Base-by-base conservation (phyloP, 2,888 invertebrate genomes). In the Papilio gigon region DNA sequence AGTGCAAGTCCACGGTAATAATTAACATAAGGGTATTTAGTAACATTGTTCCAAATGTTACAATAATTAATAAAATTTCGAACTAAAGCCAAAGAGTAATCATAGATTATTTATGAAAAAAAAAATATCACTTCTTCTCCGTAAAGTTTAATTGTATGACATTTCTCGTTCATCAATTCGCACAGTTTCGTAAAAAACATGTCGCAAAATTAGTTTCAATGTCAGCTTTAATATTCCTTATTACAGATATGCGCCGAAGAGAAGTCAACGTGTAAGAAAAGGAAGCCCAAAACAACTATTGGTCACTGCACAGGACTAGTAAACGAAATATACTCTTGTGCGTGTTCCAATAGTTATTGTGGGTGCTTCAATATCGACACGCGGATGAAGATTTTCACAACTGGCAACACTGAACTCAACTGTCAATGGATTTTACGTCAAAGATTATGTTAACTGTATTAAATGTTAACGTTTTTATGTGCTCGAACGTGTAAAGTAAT, bases 331-430 rank as follows among this genome's bases (percentile, higher is more conserved):
- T 96, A 96, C 97, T 97, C 97, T 97, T 97, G 97, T 97, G 97
- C 97, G 97, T 97, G 97, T 97, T 97, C 97, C 97, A 97, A 97
- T 97, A 97, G 97, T 97, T 97, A 97, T 97, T 96, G 95, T 96
- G 95, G 96, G 94, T 90, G 87, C 93, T 94, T 93, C 93, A 89
- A 81, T 81, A 81, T 85, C 92, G 72, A 79, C 93, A 53, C 17
- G 11, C 59, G 6, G 37, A 50, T 14, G 25, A 50, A 53, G 50
- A 27, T 4, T 17, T 1, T 11, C 6, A 35, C 12, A 27, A n/a
- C 30, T 27, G 53, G 53, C 30, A 53, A 53, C 53, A 53, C 53
- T 30, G 27, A 53, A 53, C 8, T 1, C 8, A 53, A 0, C 53
- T 53, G 30, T 53, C 53, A 17, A 25, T 27, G 25, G n/a, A 30